Conservation (phyloP, 2,888 invertebrate species). For the Lochmaea capreae region DNA sequence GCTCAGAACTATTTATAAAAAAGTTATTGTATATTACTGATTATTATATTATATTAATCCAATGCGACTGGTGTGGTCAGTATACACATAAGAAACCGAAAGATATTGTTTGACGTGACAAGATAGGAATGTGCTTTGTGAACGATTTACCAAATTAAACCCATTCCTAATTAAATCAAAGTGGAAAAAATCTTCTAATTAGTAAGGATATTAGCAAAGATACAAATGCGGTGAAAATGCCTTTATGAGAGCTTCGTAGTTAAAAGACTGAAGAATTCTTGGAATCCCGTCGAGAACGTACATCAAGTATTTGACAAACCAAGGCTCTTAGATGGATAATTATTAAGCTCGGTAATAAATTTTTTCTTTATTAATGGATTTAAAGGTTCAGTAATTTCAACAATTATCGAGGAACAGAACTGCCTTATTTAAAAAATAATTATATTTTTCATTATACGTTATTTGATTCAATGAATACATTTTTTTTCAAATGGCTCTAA, state of each 20-base stretch:
- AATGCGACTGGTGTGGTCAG: background rate
- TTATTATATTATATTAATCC: background rate
- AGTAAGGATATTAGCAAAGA: slow-evolving; percentile 33
- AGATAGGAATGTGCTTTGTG: slow-evolving; percentile 11
- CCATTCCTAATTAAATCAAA: slow-evolving; percentile 43
- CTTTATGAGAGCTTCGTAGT: slow-evolving; percentile 17
- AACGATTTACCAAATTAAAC: slow-evolving; percentile 25
- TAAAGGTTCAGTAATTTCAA: slow-evolving; percentile 15
- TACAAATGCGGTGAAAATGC: slow-evolving; percentile 21
- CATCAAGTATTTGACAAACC: slow-evolving; percentile 22
- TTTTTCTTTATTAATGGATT: slow-evolving; percentile 14
- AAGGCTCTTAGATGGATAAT: slow-evolving; percentile 2
- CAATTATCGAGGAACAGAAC: slow-evolving; percentile 2
- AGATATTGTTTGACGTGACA: slow-evolving; percentile 5
- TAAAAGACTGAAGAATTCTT: slow-evolving; percentile 21
- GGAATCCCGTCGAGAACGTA: slow-evolving; percentile 17
- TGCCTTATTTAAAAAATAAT: background rate
- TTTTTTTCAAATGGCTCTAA: no score
- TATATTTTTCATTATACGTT: background rate
- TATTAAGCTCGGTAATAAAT: slow-evolving; percentile 14
- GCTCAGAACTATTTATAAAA: no score
- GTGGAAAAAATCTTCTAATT: slow-evolving; percentile 46
- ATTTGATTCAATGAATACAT: background rate
- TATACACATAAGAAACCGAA: background rate
- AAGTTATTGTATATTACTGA: no score